Evolutionary conservation across 2,888 invertebrate species (phyloP).

Genomic region (Anagyrus pseudococci): DNA sequence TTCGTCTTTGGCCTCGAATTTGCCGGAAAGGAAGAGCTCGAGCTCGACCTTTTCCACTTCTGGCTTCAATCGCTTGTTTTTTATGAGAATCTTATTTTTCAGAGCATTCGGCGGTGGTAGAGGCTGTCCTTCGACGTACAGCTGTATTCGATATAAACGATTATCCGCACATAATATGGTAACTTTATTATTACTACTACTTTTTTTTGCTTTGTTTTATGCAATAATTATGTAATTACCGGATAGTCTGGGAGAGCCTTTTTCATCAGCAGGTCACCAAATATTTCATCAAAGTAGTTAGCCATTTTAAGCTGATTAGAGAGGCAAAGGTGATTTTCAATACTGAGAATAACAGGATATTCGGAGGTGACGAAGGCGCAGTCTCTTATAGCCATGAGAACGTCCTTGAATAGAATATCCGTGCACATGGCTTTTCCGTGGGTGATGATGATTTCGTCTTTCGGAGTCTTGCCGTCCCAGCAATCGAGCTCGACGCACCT

Average conservation of each 20-base stretch:
- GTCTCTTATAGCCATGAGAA: slow-evolving; percentile 71
- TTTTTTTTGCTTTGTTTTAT: background rate
- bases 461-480: slow-evolving; percentile 73
- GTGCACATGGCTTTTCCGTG: slow-evolving; percentile 81
- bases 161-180: background rate
- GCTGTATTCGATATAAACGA: slow-evolving; percentile 9
- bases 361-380: slow-evolving; percentile 74
- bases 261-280: slow-evolving; percentile 71
- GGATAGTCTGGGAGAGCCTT: slow-evolving; percentile 68
- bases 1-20: slow-evolving; percentile 65
- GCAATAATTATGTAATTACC: slow-evolving; percentile 58
- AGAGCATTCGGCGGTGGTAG: slow-evolving; percentile 72
- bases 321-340: slow-evolving; percentile 74
- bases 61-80: slow-evolving; percentile 72
- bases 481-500: slow-evolving; percentile 76
- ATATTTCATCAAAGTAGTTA: slow-evolving; percentile 74
- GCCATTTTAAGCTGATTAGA: slow-evolving; percentile 74
- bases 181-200: no score
- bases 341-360: slow-evolving; percentile 73
- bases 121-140: slow-evolving; percentile 65
- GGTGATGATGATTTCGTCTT: slow-evolving; percentile 76
- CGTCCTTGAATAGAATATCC: slow-evolving; percentile 71
- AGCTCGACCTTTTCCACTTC: slow-evolving; percentile 72
- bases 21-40: slow-evolving; percentile 65
- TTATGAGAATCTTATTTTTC: slow-evolving; percentile 73